These are phyloP conservation scores for Hydrochoerus hydrochaeris DNA, from an alignment of 2,113 vertebrate genomes.

Conservation along the genomic window DNA sequence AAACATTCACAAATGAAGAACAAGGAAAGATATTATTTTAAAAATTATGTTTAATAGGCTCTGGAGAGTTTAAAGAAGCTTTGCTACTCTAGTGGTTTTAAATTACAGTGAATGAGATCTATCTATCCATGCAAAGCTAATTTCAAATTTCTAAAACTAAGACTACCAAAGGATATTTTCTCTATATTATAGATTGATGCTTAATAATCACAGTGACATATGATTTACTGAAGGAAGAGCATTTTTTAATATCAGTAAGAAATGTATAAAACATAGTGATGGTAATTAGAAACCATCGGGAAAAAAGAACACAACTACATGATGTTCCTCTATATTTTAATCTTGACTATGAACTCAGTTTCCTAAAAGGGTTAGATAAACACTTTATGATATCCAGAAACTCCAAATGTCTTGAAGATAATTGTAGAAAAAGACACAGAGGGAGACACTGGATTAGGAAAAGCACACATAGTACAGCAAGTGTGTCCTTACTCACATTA, in stretches of 20 bases:
- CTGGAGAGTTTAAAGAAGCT: conserved; percentile 30
- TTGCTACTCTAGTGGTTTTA: conserved; percentile 48
- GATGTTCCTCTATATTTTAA: conserved; percentile 11
- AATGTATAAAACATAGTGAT: background rate
- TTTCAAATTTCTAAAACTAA: conserved; percentile 53
- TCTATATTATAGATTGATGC: background rate
- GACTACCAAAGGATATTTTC: background rate
- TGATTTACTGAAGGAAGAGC: background rate
- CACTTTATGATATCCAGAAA: conserved; percentile 10
- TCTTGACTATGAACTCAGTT: conserved; percentile 16
- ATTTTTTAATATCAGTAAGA: background rate
- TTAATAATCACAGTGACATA: background rate
- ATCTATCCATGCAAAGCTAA: background rate
- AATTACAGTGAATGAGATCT: conserved; percentile 36
- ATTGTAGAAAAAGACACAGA: background rate
- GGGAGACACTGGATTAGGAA: background rate
- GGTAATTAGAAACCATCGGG: background rate
- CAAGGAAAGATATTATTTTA: conserved; percentile 63
- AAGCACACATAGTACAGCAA: background rate
- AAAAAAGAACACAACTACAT: background rate
- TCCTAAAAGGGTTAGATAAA: conserved; percentile 2
- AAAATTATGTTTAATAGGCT: conserved; percentile 66
- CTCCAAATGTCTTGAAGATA: background rate
- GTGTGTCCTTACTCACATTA: background rate
- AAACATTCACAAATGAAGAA: conserved; percentile 70